These are phyloP conservation scores for Bicyclus anynana DNA, from an alignment of 1,140 invertebrate species.

Conservation along the genomic window DNA sequence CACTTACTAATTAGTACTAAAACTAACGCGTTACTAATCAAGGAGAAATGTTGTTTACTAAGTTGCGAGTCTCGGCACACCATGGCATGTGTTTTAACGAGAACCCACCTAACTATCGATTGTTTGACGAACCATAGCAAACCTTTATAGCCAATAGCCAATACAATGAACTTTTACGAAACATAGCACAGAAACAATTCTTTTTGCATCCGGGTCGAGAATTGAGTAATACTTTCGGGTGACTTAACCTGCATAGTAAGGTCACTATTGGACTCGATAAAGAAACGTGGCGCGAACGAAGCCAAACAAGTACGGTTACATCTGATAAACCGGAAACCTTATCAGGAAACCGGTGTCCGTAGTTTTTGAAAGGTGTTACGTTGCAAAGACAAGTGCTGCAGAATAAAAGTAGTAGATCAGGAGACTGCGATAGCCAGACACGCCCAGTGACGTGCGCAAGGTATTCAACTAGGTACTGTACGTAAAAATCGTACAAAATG, in stretches of 20 bases:
- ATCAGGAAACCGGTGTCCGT: conserved; percentile 39
- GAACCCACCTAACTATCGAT: neutral
- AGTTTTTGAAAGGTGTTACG: conserved; percentile 55
- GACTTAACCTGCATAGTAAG: conserved; percentile 17
- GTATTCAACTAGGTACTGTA: too few species aligned
- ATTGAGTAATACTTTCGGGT: conserved; percentile 16
- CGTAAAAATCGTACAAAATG: too few species aligned
- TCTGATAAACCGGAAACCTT: conserved; percentile 46
- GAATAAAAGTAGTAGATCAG: conserved; percentile 10
- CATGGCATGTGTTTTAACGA: too few species aligned
- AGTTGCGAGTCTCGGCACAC: neutral
- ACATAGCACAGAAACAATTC: conserved; percentile 16
- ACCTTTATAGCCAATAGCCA: neutral
- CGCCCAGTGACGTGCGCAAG: too few species aligned
- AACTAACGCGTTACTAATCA: too few species aligned
- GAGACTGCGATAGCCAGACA: too few species aligned
- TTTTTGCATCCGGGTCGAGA: conserved; percentile 20
- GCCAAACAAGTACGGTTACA: conserved; percentile 33
- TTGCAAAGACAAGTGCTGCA: conserved; percentile 20
- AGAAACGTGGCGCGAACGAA: conserved; percentile 11
- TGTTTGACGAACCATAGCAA: conserved; percentile 5
- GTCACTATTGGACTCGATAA: conserved; percentile 12
- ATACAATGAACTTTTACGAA: conserved; percentile 8
- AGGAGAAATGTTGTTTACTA: too few species aligned
- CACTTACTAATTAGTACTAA: too few species aligned